A percentile compares a stretch with the other conserved stretches of the same genome.
Evolutionary conservation across 2,797 vertebrate genomes (phyloP).

Genomic region (Myiothlypis coronata): DNA sequence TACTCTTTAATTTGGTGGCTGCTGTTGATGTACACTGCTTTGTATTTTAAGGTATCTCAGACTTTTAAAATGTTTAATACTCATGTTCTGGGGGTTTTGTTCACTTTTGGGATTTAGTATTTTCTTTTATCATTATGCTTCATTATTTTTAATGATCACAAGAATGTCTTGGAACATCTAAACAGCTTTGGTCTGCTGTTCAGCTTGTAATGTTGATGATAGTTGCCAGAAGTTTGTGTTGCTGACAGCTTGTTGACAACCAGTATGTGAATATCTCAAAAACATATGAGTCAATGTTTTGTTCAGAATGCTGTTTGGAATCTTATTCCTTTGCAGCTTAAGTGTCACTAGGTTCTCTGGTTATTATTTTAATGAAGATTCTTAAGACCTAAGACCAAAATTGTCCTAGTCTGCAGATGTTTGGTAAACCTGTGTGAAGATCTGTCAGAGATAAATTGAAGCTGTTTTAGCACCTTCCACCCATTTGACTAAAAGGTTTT

Average conservation of each 20-base stretch:
- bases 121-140: not conserved
- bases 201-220: not conserved
- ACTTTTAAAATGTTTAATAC: not conserved
- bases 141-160: not conserved
- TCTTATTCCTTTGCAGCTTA: not conserved
- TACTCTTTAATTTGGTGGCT: not conserved
- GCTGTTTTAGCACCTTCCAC: not conserved
- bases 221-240: constrained; percentile 64
- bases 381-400: not conserved
- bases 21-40: not conserved
- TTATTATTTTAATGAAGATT: not conserved
- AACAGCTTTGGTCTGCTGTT: not conserved
- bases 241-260: constrained; percentile 18
- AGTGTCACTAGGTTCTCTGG: not conserved
- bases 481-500: not conserved
- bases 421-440: not conserved
- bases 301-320: not conserved
- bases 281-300: not conserved
- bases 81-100: not conserved
- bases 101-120: not conserved
- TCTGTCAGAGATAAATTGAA: not conserved
- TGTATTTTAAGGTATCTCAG: not conserved
- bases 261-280: constrained; percentile 6
- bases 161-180: not conserved
- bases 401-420: not conserved